A percentile compares a stretch with the other conserved stretches of the same genome.
phyloP scores from a whole-genome alignment of 2,113 vertebrate genomes.

The Myotis brandtii region DNA sequence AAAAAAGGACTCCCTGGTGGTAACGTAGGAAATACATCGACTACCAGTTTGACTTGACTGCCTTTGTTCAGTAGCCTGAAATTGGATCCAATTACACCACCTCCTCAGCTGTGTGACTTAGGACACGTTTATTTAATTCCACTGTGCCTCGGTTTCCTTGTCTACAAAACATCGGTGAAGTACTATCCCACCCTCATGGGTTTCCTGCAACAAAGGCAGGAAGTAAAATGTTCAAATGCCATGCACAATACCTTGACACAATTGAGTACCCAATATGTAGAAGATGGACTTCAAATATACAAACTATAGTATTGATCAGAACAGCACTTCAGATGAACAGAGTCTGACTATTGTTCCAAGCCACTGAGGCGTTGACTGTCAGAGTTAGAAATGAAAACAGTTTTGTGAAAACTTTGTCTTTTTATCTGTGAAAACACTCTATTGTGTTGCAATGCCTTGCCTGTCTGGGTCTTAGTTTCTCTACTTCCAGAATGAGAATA shows the following conservation, averaged over 20 bases:
- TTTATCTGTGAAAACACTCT: neutral
- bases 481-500: neutral
- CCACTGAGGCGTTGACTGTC: neutral
- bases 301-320: neutral
- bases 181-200: too few species aligned
- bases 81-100: neutral
- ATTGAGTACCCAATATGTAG: neutral
- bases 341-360: neutral
- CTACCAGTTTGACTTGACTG: neutral
- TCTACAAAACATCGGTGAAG: neutral
- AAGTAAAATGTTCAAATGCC: neutral
- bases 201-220: neutral
- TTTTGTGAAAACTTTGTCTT: neutral
- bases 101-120: neutral
- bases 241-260: neutral
- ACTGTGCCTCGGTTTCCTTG: neutral
- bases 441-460: neutral
- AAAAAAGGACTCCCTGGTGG: neutral
- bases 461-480: neutral
- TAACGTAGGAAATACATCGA: neutral
- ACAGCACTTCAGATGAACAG: neutral
- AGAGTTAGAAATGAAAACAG: neutral
- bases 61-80: neutral
- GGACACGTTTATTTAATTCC: neutral
- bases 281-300: neutral